Evolutionary conservation across 1,140 invertebrate genomes (phyloP), one percentile per base, ranked within the genome.

Genomic region (Cherax quadricarinatus): DNA sequence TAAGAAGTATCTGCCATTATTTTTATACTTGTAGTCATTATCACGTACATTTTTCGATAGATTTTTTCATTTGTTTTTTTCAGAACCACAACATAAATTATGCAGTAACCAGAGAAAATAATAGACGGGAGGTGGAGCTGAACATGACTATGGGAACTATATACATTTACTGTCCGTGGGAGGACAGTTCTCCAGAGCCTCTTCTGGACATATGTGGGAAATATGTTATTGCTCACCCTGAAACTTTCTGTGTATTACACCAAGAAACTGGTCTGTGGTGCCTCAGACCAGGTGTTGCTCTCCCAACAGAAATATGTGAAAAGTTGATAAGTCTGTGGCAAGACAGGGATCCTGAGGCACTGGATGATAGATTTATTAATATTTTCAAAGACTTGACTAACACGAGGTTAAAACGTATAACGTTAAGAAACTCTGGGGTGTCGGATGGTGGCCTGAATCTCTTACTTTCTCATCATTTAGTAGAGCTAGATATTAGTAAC

Each of bases 281-380:
- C 91, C 95, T 96, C 60, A 95, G 94, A 89, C 95, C 95, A 93
- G 96, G 96, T 70, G 94, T 97, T 62, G 95, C 95, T 91, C 95
- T 97, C 75, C 97, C 97, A 10, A 96, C 96, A 93, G 97, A 97
- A 95, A 96, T 97, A 92, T 97, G 97, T 94, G 97, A 97, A 94
- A 96, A 96, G 94, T 95, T 97, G 24, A 95, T 98, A 7, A 95
- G 96, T 88, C 95, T 96, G 18, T 96, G 96, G 92, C 86, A 93
- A 66, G 88, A 94, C n/a, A 88, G 80, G 84, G 91, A 93, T 80
- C 78, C 95, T 48, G 95, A 96, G 93, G 93, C 14, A 57, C 73
- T 94, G n/a, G 94, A 94, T 81, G 93, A 94, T 93, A 95, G 95
- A 86, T 97, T 98, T 93, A 96, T 97, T 6, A 96, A 96, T 92